Evolutionary conservation across 2,888 invertebrate genomes (phyloP).

Genomic region (Xestia xanthographa): DNA sequence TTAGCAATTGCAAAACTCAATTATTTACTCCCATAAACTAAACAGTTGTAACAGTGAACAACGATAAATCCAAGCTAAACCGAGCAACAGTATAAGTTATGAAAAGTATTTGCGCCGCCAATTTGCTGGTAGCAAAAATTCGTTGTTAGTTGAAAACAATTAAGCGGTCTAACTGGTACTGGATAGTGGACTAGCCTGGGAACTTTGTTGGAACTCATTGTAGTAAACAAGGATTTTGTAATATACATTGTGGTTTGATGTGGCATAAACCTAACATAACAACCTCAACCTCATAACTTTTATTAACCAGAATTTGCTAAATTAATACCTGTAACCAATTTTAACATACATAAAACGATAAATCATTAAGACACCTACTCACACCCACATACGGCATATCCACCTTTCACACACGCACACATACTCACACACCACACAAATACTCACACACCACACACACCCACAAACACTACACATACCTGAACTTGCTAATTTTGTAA

Average conservation of each 20-base stretch:
- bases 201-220: conserved; percentile 72
- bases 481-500: too few species aligned
- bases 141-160: conserved; percentile 75
- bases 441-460: too few species aligned
- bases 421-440: too few species aligned
- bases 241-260: conserved; percentile 24
- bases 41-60: conserved; percentile 19
- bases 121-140: conserved; percentile 68
- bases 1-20: conserved; percentile 9
- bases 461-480: too few species aligned
- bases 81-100: conserved; percentile 57
- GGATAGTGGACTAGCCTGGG: conserved; percentile 64
- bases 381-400: too few species aligned
- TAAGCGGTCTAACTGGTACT: conserved; percentile 74
- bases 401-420: too few species aligned
- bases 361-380: too few species aligned
- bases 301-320: too few species aligned
- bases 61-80: conserved; percentile 38
- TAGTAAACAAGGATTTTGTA: conserved; percentile 44
- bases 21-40: conserved; percentile 16
- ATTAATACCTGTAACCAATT: too few species aligned
- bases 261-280: too few species aligned
- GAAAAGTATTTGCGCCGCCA: conserved; percentile 59
- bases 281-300: too few species aligned
- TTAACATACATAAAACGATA: too few species aligned